Base-by-base conservation (phyloP, 2,797 vertebrate genomes). In the Hyperoplus immaculatus region DNA sequence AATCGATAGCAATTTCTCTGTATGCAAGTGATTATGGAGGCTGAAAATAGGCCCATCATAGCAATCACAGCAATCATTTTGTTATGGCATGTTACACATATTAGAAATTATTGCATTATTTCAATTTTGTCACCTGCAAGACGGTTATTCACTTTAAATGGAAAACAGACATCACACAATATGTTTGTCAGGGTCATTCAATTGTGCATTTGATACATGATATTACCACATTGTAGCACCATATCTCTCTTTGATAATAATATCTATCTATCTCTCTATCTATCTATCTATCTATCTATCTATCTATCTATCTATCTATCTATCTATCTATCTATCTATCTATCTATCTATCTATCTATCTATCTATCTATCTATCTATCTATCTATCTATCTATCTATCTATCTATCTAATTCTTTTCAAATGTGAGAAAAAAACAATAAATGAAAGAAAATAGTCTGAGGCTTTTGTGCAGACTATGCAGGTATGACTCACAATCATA, bases 81-180 rank as follows among this genome's bases (percentile, higher is more conserved):
- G 15, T 43, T 43, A 45, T 54, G 69, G 64, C 72, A 80, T 64
- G 46, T 56, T 53, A 64, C n/a, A 58, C 4, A 67, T 69, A 58
- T 54, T 36, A 80, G 83, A 50, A 82, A 77, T 62, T 62, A 36
- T 60, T 71, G 18, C 13, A 1, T 69, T 41, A 58, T 71, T 81
- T 62, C 53, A 69, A 3, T 77, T 65, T 72, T 41, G 15, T 75
- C 53, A 75, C 36, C 43, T 74, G 49, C 39, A 16, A 73, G 56
- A 16, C 50, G 8, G 9, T 58, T 78, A 75, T 78, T 54, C 70
- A 62, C 72, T 81, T 75, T 69, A 77, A 83, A 87, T 89, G 62
- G 81, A 84, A 88, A 88, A 67, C 53, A 86, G 65, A 29, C 67
- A 41, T 76, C 29, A 77, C 54, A 73, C 65, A 18, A 45, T 61